Conservation (phyloP, 2,888 invertebrate species). For the Sphinx pinastri region DNA sequence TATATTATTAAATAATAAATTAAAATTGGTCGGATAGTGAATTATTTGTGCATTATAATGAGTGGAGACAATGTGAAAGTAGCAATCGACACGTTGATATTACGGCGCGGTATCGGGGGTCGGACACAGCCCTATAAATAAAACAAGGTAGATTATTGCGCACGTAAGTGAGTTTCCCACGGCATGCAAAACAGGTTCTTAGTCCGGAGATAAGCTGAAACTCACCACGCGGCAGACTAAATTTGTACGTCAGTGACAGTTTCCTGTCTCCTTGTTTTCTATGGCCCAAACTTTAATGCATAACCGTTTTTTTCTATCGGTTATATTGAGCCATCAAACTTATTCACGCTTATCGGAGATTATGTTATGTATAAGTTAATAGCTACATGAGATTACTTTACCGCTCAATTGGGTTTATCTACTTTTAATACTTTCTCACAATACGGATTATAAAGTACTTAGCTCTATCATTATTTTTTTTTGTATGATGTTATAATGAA, state of each 20-base stretch:
- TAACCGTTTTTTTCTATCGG: conserved; percentile 19
- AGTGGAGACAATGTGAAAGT: conserved; percentile 54
- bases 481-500: neutral
- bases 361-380: conserved; percentile 22
- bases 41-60: conserved; percentile 30
- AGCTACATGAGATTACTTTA: conserved; percentile 21
- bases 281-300: conserved; percentile 29
- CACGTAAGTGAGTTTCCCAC: conserved; percentile 78
- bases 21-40: conserved; percentile 2
- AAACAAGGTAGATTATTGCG: conserved; percentile 74
- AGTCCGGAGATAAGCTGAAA: conserved; percentile 74
- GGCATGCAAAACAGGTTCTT: conserved; percentile 78
- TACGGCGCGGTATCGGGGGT: conserved; percentile 38
- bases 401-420: conserved; percentile 16
- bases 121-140: conserved; percentile 69
- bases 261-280: conserved; percentile 65
- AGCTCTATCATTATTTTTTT: neutral
- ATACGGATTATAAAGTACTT: conserved; percentile 5
- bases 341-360: conserved; percentile 23
- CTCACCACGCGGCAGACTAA: conserved; percentile 72
- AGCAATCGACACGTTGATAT: conserved; percentile 44
- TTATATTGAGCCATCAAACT: conserved; percentile 22
- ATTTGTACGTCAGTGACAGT: conserved; percentile 78
- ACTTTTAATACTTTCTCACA: neutral
- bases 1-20: conserved; percentile 19